phyloP scores from a whole-genome alignment of 2,113 vertebrate genomes.

The Boleophthalmus pectinirostris region DNA sequence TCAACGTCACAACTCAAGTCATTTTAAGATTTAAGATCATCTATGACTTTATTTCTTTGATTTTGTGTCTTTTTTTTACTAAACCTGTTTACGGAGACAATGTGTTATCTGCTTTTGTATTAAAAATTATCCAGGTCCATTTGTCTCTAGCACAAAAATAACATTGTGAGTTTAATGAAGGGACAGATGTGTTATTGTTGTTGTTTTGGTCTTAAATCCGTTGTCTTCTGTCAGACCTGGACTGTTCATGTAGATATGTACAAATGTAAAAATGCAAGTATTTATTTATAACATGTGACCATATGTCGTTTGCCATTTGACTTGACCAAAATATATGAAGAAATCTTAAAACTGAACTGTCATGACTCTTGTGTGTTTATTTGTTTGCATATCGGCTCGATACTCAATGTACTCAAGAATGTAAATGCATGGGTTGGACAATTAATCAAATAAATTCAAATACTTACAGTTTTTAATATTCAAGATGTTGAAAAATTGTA shows the following conservation, averaged over 20 bases:
- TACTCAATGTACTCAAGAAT: too few species aligned
- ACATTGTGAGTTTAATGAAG: not conserved
- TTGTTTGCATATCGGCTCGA: too few species aligned
- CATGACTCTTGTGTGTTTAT: slow-evolving; percentile 3
- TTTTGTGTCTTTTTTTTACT: not conserved
- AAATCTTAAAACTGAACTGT: not conserved
- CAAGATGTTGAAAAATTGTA: too few species aligned
- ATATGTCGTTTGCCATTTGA: not conserved
- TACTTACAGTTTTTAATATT: too few species aligned
- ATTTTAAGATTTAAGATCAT: not conserved
- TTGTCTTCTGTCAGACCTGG: not conserved
- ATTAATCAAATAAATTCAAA: too few species aligned
- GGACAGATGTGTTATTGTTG: not conserved
- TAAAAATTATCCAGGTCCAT: not conserved
- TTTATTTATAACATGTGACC: slow-evolving; percentile 1
- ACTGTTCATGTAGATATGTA: not conserved
- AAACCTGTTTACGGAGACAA: not conserved
- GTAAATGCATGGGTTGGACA: too few species aligned
- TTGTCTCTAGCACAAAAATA: not conserved
- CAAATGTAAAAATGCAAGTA: slow-evolving; percentile 3
- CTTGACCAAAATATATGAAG: slow-evolving; percentile 7
- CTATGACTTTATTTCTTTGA: not conserved
- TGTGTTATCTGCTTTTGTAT: not conserved
- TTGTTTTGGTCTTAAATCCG: not conserved
- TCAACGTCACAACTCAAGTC: not conserved